These are phyloP conservation scores for Alethe diademata DNA, from an alignment of 2,113 vertebrate genomes.

Conservation along the genomic window DNA sequence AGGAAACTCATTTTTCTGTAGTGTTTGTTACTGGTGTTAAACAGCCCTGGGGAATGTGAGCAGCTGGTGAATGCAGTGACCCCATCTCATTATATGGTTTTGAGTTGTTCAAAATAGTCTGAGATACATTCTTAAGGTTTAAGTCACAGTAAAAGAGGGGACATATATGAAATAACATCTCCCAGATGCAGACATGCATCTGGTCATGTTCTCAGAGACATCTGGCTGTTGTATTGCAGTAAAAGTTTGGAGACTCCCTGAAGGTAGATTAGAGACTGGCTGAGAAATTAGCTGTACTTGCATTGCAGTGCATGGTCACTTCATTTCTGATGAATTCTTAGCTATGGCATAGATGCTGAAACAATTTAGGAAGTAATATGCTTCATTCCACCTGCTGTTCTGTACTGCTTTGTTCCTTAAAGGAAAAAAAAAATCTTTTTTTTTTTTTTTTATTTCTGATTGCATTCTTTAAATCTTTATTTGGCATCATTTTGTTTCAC, in stretches of 20 bases:
- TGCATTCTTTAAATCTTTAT: neutral
- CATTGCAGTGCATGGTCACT: neutral
- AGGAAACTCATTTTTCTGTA: neutral
- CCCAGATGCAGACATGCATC: neutral
- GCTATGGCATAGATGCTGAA: neutral
- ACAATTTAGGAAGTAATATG: neutral
- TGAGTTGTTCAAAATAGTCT: neutral
- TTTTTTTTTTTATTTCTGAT: neutral
- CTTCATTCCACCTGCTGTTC: neutral
- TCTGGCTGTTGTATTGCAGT: neutral
- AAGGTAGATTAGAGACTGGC: neutral
- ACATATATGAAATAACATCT: neutral
- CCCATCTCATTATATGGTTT: accelerated
- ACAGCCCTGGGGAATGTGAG: accelerated
- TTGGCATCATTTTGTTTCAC: neutral
- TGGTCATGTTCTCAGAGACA: accelerated
- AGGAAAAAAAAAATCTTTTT: neutral
- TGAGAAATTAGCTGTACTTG: neutral
- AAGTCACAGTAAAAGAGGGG: neutral
- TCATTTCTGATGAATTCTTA: neutral
- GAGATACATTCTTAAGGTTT: neutral
- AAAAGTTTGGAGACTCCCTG: neutral
- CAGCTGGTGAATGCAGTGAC: neutral
- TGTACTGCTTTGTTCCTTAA: neutral
- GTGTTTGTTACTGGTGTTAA: neutral